These are phyloP conservation scores for Diarsia brunnea DNA, from an alignment of 2,888 invertebrate genomes.

Conservation along the genomic window DNA sequence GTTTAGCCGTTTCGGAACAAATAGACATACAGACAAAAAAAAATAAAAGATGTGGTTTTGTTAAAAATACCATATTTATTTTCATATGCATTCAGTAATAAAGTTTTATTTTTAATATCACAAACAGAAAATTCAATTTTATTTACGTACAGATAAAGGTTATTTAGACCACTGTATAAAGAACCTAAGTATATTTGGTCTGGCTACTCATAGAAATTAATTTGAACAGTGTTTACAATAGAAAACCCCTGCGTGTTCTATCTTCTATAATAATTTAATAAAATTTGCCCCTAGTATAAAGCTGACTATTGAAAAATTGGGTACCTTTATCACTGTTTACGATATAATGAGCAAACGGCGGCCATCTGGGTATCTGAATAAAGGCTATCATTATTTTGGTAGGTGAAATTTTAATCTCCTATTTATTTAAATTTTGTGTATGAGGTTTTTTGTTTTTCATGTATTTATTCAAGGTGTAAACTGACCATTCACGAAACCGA, in stretches of 20 bases:
- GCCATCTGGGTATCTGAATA: not conserved
- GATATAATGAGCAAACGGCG: conserved; percentile 26
- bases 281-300: conserved; percentile 41
- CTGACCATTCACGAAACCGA: too few species aligned
- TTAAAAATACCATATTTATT: too few species aligned
- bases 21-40: too few species aligned
- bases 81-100: too few species aligned
- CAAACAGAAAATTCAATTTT: too few species aligned
- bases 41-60: too few species aligned
- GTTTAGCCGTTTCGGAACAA: too few species aligned
- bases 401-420: not conserved
- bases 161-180: conserved; percentile 28
- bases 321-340: conserved; percentile 29
- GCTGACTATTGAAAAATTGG: conserved; percentile 53
- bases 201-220: conserved; percentile 43
- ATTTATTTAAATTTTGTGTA: not conserved
- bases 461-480: not conserved
- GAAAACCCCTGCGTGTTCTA: conserved; percentile 58
- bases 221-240: conserved; percentile 52
- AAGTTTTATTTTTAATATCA: too few species aligned
- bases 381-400: not conserved
- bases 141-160: conserved; percentile 10
- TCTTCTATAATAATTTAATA: conserved; percentile 59
- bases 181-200: conserved; percentile 45
- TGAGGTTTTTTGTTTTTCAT: not conserved